phyloP scores from a whole-genome alignment of 2,797 vertebrate species.

The Aplochiton taeniatus region DNA sequence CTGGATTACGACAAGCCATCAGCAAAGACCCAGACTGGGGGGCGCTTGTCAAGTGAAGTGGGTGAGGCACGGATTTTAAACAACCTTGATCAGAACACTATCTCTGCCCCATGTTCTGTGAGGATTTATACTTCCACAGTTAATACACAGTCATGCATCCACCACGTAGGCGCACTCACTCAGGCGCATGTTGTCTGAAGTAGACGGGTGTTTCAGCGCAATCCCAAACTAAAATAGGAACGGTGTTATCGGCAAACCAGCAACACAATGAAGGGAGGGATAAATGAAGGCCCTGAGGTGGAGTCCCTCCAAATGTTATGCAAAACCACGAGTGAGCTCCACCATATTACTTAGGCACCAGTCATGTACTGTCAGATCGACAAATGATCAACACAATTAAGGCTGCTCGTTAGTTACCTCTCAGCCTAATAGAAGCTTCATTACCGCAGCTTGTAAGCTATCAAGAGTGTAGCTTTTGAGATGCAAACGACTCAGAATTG shows the following conservation, averaged over 20 bases:
- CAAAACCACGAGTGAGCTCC: conserved; percentile 39
- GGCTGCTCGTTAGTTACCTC: conserved; percentile 51
- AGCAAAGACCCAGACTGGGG: conserved; percentile 10
- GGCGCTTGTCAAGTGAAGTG: not conserved
- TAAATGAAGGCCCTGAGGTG: no score
- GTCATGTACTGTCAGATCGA: conserved; percentile 47
- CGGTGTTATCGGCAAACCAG: no score
- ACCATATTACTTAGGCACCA: conserved; percentile 46
- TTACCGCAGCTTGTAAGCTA: conserved; percentile 32
- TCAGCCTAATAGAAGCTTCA: conserved; percentile 33
- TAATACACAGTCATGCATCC: not conserved
- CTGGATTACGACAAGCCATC: conserved; percentile 26
- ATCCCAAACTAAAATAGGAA: no score
- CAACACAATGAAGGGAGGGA: no score
- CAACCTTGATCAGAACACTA: conserved; percentile 14
- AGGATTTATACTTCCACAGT: not conserved
- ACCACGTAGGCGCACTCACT: not conserved
- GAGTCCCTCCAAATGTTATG: no score
- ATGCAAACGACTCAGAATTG: conserved; percentile 8
- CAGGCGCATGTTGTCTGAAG: not conserved
- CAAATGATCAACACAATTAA: conserved; percentile 59
- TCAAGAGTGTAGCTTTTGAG: conserved; percentile 23
- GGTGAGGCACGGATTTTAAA: conserved; percentile 11
- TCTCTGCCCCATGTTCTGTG: conserved; percentile 2
- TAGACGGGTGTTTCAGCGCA: no score